Conservation (phyloP, 2,797 vertebrate genomes). For the Alosa sapidissima region DNA sequence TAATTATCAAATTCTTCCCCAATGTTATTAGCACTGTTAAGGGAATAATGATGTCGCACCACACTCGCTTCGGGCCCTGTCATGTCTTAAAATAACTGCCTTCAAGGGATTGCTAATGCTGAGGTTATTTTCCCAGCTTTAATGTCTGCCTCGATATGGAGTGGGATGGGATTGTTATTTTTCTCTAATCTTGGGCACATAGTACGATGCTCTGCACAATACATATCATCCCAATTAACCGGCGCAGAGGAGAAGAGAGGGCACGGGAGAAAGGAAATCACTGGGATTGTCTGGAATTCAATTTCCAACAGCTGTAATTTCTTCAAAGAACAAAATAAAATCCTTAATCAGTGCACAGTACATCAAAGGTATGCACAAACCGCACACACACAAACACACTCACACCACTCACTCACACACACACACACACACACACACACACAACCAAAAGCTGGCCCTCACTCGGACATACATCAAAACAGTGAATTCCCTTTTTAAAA, state of each 20-base stretch:
- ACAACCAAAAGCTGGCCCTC: background rate
- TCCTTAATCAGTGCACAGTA: slow-evolving; percentile 31
- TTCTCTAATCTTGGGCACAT: background rate
- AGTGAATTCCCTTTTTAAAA: background rate
- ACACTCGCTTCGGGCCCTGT: background rate
- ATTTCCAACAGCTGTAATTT: slow-evolving; percentile 40
- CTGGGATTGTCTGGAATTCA: slow-evolving; percentile 42
- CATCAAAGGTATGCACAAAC: background rate
- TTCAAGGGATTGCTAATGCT: background rate
- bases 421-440: background rate
- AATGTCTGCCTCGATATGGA: background rate
- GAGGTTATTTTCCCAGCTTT: background rate
- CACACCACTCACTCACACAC: slow-evolving; percentile 18
- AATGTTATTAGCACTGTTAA: slow-evolving; percentile 5
- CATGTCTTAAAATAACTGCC: background rate
- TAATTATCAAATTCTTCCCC: background rate
- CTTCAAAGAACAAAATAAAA: slow-evolving; percentile 27
- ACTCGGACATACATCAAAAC: background rate
- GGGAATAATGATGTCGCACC: background rate
- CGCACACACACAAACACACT: slow-evolving; percentile 27
- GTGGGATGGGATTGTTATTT: background rate
- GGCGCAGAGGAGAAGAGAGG: background rate
- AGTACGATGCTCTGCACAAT: background rate
- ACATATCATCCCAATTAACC: slow-evolving; percentile 20
- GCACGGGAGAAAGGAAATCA: slow-evolving; percentile 20